Base-by-base conservation (phyloP, 1,140 invertebrate genomes). In the Drosophila watanabei region DNA sequence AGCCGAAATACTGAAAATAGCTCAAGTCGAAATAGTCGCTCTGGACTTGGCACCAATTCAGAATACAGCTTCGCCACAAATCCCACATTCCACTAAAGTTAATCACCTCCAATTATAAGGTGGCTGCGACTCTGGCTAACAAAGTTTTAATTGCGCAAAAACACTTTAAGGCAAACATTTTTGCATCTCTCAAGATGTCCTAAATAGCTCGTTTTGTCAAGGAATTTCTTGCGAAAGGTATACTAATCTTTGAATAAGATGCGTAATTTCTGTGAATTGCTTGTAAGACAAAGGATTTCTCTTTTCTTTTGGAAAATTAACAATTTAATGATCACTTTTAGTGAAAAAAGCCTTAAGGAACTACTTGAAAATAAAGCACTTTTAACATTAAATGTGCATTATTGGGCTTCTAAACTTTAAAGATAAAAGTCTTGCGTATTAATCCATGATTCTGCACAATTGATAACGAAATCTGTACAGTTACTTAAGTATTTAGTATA, bases 1-100 rank as follows among this genome's bases (percentile, higher is more conserved):
- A 30, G 24, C 20, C 33, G 33, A 66, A 46, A 63, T 35, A 63
- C 64, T 60, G 28, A 68, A 68, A 66, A 68, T 39, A 68, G 10
- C 59, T 16, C 41, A 43, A 60, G 39, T 62, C 63, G 30, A 66
- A 66, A 62, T 62, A 35, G 39, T 66, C 43, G 18, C 24, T 65
- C 60, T 65, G 65, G 59, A 68, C 59, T 68, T 68, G 65, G 65
- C 65, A 68, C 60, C 43, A 49, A 65, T 68, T 68, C 43, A 49
- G 65, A 68, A 65, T 64, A 45, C 59, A 46, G 14, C 32, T 68
- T 32, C 16, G 43, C 59, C 11, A 28, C 59, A 28, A 37, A 49
- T 32, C 32, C 41, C 16, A 33, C 64, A 68, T 68, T 64, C 60
- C 59, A n/a, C 32, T 0, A 18, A 16, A 68, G 64, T 48, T 68